phyloP scores from a whole-genome alignment of 2,797 vertebrate genomes.

The Clarias pachynema region DNA sequence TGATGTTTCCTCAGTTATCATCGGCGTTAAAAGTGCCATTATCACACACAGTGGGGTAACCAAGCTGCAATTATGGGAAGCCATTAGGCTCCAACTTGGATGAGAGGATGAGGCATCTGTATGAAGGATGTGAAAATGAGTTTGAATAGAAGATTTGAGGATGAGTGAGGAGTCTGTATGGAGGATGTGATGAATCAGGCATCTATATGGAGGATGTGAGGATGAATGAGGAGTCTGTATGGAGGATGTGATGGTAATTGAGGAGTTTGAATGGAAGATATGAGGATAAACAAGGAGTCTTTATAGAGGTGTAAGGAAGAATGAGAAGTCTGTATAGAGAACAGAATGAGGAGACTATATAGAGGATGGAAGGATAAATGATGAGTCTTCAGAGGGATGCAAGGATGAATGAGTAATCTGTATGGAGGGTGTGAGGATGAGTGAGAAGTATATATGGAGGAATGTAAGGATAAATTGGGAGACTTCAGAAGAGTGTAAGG shows the following conservation, averaged over 20 bases:
- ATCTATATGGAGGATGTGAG: background rate
- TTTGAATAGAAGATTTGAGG: background rate
- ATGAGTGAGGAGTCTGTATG: background rate
- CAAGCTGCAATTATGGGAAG: no score
- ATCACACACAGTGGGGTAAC: no score
- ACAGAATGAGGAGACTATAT: background rate
- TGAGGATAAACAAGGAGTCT: background rate
- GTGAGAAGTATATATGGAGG: slow-evolving; percentile 37
- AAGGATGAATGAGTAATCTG: background rate
- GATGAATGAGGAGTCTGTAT: background rate
- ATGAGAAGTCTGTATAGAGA: background rate
- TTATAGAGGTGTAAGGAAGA: background rate
- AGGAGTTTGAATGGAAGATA: background rate
- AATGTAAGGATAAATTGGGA: background rate
- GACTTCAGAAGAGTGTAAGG: background rate
- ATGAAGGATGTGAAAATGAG: background rate
- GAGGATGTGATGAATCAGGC: background rate
- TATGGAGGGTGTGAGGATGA: slow-evolving; percentile 48
- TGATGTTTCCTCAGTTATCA: no score
- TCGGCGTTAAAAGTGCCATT: no score
- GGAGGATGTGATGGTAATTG: background rate
- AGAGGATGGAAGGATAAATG: background rate
- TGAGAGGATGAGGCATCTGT: slow-evolving; percentile 31
- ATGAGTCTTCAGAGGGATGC: slow-evolving; percentile 45
- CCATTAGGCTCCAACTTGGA: no score